Conservation (phyloP, 2,888 invertebrate genomes). For the Zeuzera pyrina region DNA sequence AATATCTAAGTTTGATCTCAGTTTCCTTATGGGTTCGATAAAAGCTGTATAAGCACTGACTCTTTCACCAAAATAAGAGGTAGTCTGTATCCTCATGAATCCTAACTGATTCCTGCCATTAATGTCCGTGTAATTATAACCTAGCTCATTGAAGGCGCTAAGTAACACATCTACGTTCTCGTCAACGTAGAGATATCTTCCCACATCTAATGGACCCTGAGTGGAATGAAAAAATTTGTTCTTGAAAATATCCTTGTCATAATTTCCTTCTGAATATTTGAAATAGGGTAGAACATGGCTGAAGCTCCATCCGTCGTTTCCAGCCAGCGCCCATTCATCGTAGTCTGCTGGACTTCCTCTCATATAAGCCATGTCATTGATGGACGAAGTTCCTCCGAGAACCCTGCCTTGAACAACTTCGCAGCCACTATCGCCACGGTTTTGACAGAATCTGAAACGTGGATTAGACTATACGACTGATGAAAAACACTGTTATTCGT, state of each 20-base stretch:
- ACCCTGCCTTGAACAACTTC: slow-evolving; percentile 58
- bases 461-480: slow-evolving; percentile 25
- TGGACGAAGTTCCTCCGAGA: slow-evolving; percentile 55
- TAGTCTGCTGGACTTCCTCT: slow-evolving; percentile 61
- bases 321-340: slow-evolving; percentile 57
- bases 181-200: slow-evolving; percentile 55
- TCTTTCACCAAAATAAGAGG: slow-evolving; percentile 59
- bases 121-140: slow-evolving; percentile 59
- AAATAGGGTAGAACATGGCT: slow-evolving; percentile 53
- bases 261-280: slow-evolving; percentile 65
- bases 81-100: slow-evolving; percentile 60
- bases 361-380: slow-evolving; percentile 64
- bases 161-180: slow-evolving; percentile 57
- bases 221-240: slow-evolving; percentile 58
- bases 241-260: slow-evolving; percentile 57
- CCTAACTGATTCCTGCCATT: slow-evolving; percentile 59
- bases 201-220: slow-evolving; percentile 59
- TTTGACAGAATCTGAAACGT: slow-evolving; percentile 55
- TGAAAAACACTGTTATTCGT: slow-evolving; percentile 17
- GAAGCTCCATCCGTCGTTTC: slow-evolving; percentile 60
- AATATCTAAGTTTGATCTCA: slow-evolving; percentile 48
- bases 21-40: slow-evolving; percentile 51
- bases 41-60: slow-evolving; percentile 61
- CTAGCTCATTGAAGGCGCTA: slow-evolving; percentile 56
- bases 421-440: slow-evolving; percentile 41